These are phyloP conservation scores for Cephus runcator DNA, from an alignment of 2,888 invertebrate species.

Conservation along the genomic window DNA sequence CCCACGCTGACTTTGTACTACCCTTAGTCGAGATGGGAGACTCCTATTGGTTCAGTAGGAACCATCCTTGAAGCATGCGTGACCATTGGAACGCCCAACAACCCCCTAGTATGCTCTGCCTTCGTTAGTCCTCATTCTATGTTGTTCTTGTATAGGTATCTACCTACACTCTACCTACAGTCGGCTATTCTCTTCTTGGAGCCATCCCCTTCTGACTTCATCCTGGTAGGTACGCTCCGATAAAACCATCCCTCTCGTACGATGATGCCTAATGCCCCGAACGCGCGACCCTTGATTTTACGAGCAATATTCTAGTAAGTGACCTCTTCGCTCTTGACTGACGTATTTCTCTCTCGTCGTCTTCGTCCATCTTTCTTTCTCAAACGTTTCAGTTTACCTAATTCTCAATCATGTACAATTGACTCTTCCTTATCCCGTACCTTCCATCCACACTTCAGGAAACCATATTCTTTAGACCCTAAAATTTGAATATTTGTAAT, in stretches of 20 bases:
- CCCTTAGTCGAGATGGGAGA: constrained; percentile 27
- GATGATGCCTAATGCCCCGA: constrained; percentile 47
- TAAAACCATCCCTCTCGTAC: constrained; percentile 53
- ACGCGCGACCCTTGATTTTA: constrained; percentile 40
- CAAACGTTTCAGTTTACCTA: neutral
- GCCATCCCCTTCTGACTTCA: neutral
- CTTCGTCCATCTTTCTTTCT: neutral
- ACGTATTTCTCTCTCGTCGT: neutral
- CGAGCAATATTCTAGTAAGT: constrained; percentile 33
- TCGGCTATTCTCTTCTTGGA: neutral
- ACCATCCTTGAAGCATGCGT: neutral
- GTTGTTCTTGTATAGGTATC: neutral
- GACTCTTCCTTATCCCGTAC: neutral
- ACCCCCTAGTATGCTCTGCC: neutral
- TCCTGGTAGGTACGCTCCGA: neutral
- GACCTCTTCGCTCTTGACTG: neutral
- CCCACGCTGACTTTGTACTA: neutral
- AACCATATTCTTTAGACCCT: neutral
- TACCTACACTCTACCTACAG: neutral
- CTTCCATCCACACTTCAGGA: neutral
- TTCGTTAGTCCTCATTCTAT: neutral
- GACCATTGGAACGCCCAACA: neutral
- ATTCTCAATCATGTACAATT: neutral
- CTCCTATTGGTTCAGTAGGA: constrained; percentile 1
- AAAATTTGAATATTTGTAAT: neutral